Base-by-base conservation (phyloP, 2,113 vertebrate genomes). In the Columbina picui region DNA sequence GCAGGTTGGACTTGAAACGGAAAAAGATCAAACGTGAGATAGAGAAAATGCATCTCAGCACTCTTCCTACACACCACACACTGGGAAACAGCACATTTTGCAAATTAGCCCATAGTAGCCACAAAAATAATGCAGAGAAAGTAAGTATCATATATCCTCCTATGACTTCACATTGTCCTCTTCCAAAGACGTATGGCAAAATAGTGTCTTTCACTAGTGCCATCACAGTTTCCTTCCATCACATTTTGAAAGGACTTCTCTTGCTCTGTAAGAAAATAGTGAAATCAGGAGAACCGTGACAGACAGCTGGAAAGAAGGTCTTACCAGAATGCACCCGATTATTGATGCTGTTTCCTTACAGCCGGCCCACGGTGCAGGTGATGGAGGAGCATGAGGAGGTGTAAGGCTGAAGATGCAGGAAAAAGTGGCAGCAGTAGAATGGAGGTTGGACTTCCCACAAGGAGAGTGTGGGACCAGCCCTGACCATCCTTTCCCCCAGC, bases 11-110 rank as follows among this genome's bases (percentile, higher is more conserved):
- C 87, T 95, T 68, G 84, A 79, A 90, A 88, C 82, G 78, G 50
- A 45, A 84, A 65, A 76, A 93, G 75, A 91, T 95, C 75, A 88
- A 96, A 94, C 29, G 67, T 5, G 5, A 92, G 67, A 21, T 7
- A 55, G 55, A 82, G 69, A 93, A 95, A 96, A 95, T 13, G 47
- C 82, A 81, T 38, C 87, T 90, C 90, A 86, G 85, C 71, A 77
- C 41, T 81, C 70, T 70, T 67, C 1, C 60, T 84, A 18, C 59
- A 22, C 52, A 65, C 45, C 50, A 7, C 9, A 14, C n/a, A 7
- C 32, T 1, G 8, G 87, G 79, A 73, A 94, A 84, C 8, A 12
- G 65, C 43, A 7, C 0, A 0, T 75, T 26, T 13, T 71, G 70
- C 78, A 77, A 39, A 76, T 25, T 76, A 29, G 38, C 49, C 77